Base-by-base conservation (phyloP, 2,888 invertebrate species). In the Metalampra italica region DNA sequence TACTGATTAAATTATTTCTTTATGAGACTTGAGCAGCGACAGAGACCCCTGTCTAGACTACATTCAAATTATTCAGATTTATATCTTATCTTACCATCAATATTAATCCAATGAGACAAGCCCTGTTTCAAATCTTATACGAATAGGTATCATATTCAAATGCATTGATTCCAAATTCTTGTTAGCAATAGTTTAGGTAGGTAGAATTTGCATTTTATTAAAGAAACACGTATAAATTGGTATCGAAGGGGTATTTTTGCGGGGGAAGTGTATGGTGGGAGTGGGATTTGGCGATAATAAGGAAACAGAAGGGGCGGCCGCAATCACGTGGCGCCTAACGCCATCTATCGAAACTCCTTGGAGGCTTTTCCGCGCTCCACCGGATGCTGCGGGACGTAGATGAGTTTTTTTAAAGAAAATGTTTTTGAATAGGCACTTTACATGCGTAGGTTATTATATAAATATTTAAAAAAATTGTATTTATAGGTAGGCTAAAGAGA, bases 331-430 rank as follows among this genome's bases (percentile, higher is more conserved):
- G 62, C 76, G 71, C 75, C 77, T 82, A 88, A 82, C 88, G 88
- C 88, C 88, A 88, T 88, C 88, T 88, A 87, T 85, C 82, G 78
- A 56, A 83, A 80, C 82, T 78, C 82, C 82, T 79, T 75, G 80
- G 87, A 88, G 88, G 87, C 82, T 88, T 83, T 86, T 83, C 72
- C 78, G 64, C 72, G 74, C 69, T 66, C 56, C 50, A 78, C 70
- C 77, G 78, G 83, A 84, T 85, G 87, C 81, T 88, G 48, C 86
- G 86, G 88, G 87, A 88, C 81, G 82, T 73, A 56, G 70, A 55
- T 46, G 54, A 62, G 53, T 68, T 66, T 64, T 67, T 56, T 51
- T 50, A 48, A 45, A 53, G 48, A 41, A 49, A 53, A 56, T 8
- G 54, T 55, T 59, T 60, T 45, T 54, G 40, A 47, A 52, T 47